phyloP scores from a whole-genome alignment of 2,113 vertebrate species.

The Sitta europaea region DNA sequence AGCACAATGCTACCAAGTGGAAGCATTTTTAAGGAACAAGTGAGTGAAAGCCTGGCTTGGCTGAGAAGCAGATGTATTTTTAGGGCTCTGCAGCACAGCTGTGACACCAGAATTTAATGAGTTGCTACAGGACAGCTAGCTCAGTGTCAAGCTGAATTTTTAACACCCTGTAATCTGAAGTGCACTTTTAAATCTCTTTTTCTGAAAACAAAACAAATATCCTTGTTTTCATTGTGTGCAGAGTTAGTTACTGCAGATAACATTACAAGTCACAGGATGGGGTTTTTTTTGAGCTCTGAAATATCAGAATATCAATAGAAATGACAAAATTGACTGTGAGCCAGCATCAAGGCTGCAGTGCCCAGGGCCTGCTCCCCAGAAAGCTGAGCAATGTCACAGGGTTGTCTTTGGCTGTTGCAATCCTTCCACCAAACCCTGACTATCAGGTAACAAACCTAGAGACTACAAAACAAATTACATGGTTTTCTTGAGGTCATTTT shows the following conservation, averaged over 20 bases:
- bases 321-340: no score
- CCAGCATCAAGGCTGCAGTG: not conserved
- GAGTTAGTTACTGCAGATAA: not conserved
- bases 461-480: not conserved
- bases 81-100: not conserved
- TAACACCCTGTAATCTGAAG: not conserved
- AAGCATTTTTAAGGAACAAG: not conserved
- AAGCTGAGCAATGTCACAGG: not conserved
- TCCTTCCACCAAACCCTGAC: not conserved
- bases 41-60: not conserved
- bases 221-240: not conserved
- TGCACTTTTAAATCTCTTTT: not conserved
- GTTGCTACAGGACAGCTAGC: not conserved
- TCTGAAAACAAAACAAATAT: not conserved
- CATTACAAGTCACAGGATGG: not conserved
- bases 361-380: not conserved
- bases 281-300: not conserved
- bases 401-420: not conserved
- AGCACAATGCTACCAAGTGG: not conserved
- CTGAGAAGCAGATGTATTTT: not conserved
- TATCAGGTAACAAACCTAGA: not conserved
- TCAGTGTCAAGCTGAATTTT: not conserved
- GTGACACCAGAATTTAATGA: not conserved
- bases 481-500: not conserved
- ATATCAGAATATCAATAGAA: no score